Evolutionary conservation across 2,113 vertebrate genomes (phyloP), one percentile per base, ranked within the genome.

Genomic region (Lampris megalopsis): DNA sequence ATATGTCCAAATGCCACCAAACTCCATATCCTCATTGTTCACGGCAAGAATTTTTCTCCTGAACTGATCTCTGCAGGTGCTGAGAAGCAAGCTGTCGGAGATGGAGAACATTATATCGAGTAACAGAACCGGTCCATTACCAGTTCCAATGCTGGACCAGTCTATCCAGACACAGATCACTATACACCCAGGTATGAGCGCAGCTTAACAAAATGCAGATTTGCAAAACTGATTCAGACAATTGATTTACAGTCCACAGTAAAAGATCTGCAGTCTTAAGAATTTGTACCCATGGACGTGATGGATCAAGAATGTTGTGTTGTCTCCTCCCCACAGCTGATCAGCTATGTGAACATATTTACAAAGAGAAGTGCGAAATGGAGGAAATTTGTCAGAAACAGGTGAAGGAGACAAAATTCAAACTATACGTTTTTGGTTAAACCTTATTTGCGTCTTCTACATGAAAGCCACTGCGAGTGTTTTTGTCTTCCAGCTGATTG

Each of bases 301-400:
- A 2, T 54, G 4, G 13, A 1, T 9, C 49, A n/a, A 41, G 9
- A 24, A 24, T 4, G 6, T 75, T 68, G 5, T 24, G 13, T 65
- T 1, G 13, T 38, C 13, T 56, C 37, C 0, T 37, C 13, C 48
- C 5, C 57, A 69, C 81, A 92, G 90, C 53, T 1, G 11, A 75
- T 0, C 81, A 89, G 13, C 75, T 62, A 40, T 82, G 52, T 40
- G 75, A 84, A 24, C 47, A 45, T 7, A 81, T 95, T 5, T 82
- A 87, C 72, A 89, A 81, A 70, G 92, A 93, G 6, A 94, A 93
- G 83, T 86, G 86, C 72, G 88, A 82, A 3, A 9, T 92, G 1
- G 93, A 95, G 85, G 90, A 86, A 24, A 90, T 95, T 6, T 95
- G 94, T 68, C 86, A 92, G 65, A 93, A 96, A 65, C 86, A 96